A percentile compares a stretch with the other conserved stretches of the same genome.
Conservation (phyloP, 2,113 vertebrate species). For the Pseudopipra pipra region DNA sequence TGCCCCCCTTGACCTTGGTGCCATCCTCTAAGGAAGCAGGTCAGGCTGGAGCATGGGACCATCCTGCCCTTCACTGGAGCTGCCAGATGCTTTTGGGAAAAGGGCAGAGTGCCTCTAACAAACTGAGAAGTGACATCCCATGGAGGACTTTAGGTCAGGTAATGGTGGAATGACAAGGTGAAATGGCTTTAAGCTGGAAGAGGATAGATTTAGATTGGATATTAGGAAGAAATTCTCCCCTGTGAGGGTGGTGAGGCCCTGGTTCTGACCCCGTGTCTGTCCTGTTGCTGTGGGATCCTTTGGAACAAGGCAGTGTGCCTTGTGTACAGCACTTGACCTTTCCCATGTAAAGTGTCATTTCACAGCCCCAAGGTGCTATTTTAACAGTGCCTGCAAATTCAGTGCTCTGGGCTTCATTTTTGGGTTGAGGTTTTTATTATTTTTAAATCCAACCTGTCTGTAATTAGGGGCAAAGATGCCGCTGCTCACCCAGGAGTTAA, state of each 20-base stretch:
- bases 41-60: neutral
- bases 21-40: neutral
- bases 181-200: neutral
- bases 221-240: neutral
- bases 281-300: neutral
- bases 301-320: neutral
- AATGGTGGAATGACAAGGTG: neutral
- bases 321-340: neutral
- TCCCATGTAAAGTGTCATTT: neutral
- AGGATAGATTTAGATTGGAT: neutral
- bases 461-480: neutral
- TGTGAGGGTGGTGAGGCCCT: neutral
- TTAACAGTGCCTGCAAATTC: neutral
- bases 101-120: neutral
- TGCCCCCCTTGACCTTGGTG: neutral
- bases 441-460: neutral
- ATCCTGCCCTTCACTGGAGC: neutral
- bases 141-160: neutral
- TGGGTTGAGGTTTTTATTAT: neutral
- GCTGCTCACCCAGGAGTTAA: neutral
- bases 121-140: neutral
- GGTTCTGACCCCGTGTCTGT: rapidly evolving
- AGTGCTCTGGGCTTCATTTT: neutral
- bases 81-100: neutral
- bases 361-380: neutral